Evolutionary conservation across 2,113 vertebrate species (phyloP).

Genomic region (Scomber scombrus): DNA sequence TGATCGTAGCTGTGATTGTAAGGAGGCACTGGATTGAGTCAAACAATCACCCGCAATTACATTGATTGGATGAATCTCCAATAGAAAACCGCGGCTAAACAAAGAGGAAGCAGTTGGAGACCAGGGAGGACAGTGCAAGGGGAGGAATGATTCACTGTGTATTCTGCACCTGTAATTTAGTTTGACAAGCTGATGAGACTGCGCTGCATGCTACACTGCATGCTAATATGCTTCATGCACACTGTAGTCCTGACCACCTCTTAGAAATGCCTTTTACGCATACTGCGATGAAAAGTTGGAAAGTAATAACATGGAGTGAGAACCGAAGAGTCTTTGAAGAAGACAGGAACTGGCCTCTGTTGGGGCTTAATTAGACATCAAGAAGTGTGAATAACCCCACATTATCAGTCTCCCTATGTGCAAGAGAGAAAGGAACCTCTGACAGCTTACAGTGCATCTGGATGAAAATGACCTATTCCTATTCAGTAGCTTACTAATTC

Average conservation of each 20-base stretch:
- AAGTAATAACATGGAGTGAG: not conserved
- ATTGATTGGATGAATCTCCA: conserved; percentile 80
- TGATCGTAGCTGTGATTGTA: conserved; percentile 64
- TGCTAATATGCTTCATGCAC: conserved; percentile 52
- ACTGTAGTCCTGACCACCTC: not conserved
- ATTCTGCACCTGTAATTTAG: conserved; percentile 74
- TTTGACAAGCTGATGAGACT: conserved; percentile 75
- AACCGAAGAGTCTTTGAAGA: conserved; percentile 11
- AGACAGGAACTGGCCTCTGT: conserved; percentile 8
- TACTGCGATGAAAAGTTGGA: conserved; percentile 1
- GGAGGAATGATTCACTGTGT: conserved; percentile 69
- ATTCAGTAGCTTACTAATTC: conserved; percentile 42
- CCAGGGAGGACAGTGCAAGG: conserved; percentile 63
- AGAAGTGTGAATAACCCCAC: conserved; percentile 7
- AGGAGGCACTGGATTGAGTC: conserved; percentile 66
- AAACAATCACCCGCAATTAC: conserved; percentile 82
- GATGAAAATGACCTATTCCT: conserved; percentile 52
- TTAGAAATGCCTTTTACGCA: conserved; percentile 4
- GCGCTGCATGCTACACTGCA: conserved; percentile 32
- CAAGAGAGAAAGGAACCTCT: not conserved
- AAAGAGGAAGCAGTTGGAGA: conserved; percentile 76
- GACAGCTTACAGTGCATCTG: conserved; percentile 40
- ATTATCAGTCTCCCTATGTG: conserved; percentile 13
- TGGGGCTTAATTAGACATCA: conserved; percentile 43
- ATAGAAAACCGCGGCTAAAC: conserved; percentile 67